Base-by-base conservation (phyloP, 35 echinoderm and acorn worm genomes). In the Lytechinus variegatus region DNA sequence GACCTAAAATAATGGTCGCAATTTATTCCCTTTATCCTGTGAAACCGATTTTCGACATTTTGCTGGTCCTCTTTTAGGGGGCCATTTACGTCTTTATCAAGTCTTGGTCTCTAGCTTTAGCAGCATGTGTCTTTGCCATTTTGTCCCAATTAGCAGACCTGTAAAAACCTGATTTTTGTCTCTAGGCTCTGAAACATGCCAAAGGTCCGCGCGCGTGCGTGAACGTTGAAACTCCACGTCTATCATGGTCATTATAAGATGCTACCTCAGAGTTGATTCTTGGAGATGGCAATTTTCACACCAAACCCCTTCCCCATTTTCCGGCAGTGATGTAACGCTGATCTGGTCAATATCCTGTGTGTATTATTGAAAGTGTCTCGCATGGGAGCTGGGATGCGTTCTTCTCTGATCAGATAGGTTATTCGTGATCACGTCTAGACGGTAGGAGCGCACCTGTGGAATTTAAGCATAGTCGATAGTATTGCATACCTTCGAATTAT, bases 301-400 rank as follows among this genome's bases (percentile, higher is more conserved):
- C 88, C 88, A 28, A 90, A 90, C 88, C 88, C 11, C 88, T 90
- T 90, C 88, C 88, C 88, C 88, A 90, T 90, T 90, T 58, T 90
- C 88, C 88, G 88, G 88, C 52, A 14, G 88, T 90, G 88, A 90
- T 90, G 88, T 90, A 90, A 90, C 21, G 88, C 28, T 9, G 29
- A 90, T 90, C 88, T 52, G 28, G 88, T 90, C 88, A 90, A 90
- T 90, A 90, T 90, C 88, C 88, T 90, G 88, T n/a, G 52, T 90
- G 88, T 90, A 90, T 90, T 90, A 90, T 52, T 90, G 52, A 90
- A 90, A 51, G 28, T 90, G 88, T 90, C 88, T 90, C 28, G 88
- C 28, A 51, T 10, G 88, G 66, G 88, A 90, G 29, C 52, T 90
- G 10, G 28, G 88, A 90, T 90, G 88, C 52, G 88, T 52, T 54